Percentiles rank a stretch among this genome's conserved stretches.
Conservation (phyloP, 2,113 vertebrate species). For the Leucopternis melanops region DNA sequence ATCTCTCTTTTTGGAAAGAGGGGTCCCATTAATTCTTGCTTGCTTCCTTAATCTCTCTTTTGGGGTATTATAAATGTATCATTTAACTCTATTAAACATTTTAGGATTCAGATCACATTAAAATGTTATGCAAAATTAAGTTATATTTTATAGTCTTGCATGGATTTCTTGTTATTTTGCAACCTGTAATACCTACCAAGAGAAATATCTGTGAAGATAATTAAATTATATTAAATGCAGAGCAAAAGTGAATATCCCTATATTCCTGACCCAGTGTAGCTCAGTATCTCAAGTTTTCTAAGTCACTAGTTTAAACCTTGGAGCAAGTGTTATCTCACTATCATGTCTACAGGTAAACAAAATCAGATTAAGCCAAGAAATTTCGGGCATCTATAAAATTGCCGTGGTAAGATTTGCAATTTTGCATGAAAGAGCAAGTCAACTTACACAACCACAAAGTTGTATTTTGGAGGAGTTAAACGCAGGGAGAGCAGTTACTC, state of each 20-base stretch:
- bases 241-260: background rate
- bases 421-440: background rate
- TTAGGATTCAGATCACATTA: background rate
- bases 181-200: background rate
- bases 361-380: background rate
- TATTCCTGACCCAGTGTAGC: background rate
- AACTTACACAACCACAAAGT: background rate
- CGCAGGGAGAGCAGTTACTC: background rate
- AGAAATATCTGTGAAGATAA: background rate
- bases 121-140: background rate
- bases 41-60: background rate
- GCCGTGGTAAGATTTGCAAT: background rate
- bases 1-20: background rate
- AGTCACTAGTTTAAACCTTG: background rate
- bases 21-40: background rate
- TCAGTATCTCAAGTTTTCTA: background rate
- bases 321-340: background rate
- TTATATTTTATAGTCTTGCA: background rate
- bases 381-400: background rate
- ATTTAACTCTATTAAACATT: background rate
- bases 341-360: background rate
- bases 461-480: background rate
- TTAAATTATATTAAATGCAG: background rate
- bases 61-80: background rate
- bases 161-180: background rate